Evolutionary conservation across 2,797 vertebrate species (phyloP), one percentile per base, ranked within the genome.

Genomic region (Dipus sagitta): DNA sequence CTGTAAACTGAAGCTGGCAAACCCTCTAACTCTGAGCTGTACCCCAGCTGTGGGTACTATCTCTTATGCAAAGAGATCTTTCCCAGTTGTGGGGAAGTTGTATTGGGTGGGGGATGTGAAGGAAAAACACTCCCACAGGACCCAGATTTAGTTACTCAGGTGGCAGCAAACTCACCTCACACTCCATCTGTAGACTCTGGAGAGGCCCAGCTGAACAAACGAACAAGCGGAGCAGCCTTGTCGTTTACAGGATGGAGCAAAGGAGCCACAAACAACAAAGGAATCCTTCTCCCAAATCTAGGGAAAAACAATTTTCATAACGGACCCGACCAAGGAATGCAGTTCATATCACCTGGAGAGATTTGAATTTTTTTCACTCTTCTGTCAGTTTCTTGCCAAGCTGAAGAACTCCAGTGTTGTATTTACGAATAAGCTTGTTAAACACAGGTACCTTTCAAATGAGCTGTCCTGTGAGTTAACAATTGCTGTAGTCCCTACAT

Each of bases 141-240:
- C 38, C 26, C 85, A 87, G 62, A 42, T n/a, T 96, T 94, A 68
- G 86, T 96, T 94, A 92, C 91, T 95, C 90, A 95, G 88, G 92
- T 94, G 94, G 85, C 81, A 80, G 47, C 60, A 90, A 90, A 82
- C 34, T 85, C 88, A 95, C 75, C 72, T 92, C 70, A 93, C 87
- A 91, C 96, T 70, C 89, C 87, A 58, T 87, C 68, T 65, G 81
- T 86, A 54, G 54, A 68, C 75, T 71, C 74, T 14, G 8, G 71
- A 94, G 76, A 77, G 38, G 34, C 12, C 78, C 94, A 96, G 92
- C 94, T 96, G 93, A 76, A 93, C 89, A 94, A 97, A 95, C 54
- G 3, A 96, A 94, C 89, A 94, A 96, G 92, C n/a, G 4, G 95
- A 95, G 72, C 65, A 32, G 12, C 11, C 21, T n/a, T 87, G 70